Conservation (phyloP, 2,888 invertebrate species). For the Spodoptera littoralis region DNA sequence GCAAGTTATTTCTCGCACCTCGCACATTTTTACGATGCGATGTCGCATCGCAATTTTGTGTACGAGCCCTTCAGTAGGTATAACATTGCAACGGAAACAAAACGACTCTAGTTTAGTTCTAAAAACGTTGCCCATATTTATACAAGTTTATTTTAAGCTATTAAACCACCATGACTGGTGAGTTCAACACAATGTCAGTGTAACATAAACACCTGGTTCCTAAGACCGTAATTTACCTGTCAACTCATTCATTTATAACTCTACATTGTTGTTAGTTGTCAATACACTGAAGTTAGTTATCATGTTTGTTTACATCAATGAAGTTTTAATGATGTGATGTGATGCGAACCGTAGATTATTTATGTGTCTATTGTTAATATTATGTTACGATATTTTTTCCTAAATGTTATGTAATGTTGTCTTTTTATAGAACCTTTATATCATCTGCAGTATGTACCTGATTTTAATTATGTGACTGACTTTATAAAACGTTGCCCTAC, state of each 20-base stretch:
- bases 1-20: too few relatives aligned
- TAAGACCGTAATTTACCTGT: slow-evolving; percentile 36
- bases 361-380: slow-evolving; percentile 13
- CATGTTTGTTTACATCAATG: slow-evolving; percentile 32
- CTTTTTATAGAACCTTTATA: too few relatives aligned
- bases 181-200: slow-evolving; percentile 13
- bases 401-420: too few relatives aligned
- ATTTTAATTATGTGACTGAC: too few relatives aligned
- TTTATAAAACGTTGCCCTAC: too few relatives aligned
- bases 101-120: neutral
- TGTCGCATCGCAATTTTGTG: too few relatives aligned
- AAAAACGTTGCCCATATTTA: slow-evolving; percentile 1
- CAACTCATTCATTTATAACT: slow-evolving; percentile 38
- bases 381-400: neutral
- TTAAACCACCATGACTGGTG: slow-evolving; percentile 22
- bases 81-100: too few relatives aligned
- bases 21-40: too few relatives aligned
- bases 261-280: slow-evolving; percentile 29
- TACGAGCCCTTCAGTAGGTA: too few relatives aligned
- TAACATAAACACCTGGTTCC: slow-evolving; percentile 19
- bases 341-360: slow-evolving; percentile 15
- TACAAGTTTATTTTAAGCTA: slow-evolving; percentile 5
- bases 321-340: slow-evolving; percentile 12
- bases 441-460: neutral
- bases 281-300: slow-evolving; percentile 13